Conservation (phyloP, 1,140 invertebrate genomes). For the Semibalanus balanoides region DNA sequence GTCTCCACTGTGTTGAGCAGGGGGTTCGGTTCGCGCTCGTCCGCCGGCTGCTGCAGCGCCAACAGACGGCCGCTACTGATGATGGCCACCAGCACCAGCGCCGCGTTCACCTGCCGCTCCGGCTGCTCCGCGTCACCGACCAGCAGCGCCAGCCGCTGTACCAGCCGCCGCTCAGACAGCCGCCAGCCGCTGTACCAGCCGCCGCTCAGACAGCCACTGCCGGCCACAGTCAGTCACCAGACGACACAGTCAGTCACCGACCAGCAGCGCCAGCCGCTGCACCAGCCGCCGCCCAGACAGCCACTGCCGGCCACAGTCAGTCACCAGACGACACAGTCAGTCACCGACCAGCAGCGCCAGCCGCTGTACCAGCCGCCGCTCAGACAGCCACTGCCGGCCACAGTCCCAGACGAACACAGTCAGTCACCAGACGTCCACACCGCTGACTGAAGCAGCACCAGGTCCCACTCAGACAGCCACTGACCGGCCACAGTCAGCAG, state of each 20-base stretch:
- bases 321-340: too few species aligned
- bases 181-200: constrained; percentile 66
- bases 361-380: constrained; percentile 19
- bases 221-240: constrained; percentile 23
- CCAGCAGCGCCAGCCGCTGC: background rate
- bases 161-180: constrained; percentile 38
- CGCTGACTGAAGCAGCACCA: too few species aligned
- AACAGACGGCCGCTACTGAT: background rate
- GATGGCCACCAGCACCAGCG: background rate
- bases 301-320: constrained; percentile 37
- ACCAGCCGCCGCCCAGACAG: constrained; percentile 19
- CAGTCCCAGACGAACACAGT: too few species aligned
- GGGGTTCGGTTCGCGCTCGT: background rate
- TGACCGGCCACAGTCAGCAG: constrained; percentile 33
- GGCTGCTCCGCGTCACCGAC: background rate
- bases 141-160: background rate
- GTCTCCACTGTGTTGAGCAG: background rate
- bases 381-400: constrained; percentile 36
- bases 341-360: background rate
- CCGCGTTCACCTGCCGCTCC: background rate
- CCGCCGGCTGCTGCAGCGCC: background rate
- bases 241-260: too few species aligned
- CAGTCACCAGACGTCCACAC: too few species aligned
- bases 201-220: constrained; percentile 78
- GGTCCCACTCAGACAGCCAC: constrained; percentile 27